A percentile compares a stretch with the other conserved stretches of the same genome.
These are phyloP conservation scores for Agonopterix alstromeriana DNA, from an alignment of 2,888 invertebrate species.

Conservation along the genomic window DNA sequence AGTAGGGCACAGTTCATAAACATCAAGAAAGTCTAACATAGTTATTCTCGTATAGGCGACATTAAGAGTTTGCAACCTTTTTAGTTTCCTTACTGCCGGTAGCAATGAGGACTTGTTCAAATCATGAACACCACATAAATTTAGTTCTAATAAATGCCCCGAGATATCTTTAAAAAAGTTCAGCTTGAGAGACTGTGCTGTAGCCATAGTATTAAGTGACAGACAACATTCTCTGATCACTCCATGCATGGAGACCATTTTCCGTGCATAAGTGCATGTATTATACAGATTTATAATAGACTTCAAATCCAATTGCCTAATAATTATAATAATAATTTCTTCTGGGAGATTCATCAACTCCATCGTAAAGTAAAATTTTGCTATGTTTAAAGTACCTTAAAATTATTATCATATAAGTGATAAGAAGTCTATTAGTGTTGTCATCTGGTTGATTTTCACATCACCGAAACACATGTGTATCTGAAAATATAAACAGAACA, in stretches of 20 bases:
- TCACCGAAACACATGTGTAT: too few relatives aligned
- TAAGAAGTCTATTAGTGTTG: too few relatives aligned
- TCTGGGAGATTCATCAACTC: conserved; percentile 13
- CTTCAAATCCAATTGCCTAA: conserved; percentile 36
- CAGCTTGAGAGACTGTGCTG: conserved; percentile 34
- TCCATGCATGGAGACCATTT: conserved; percentile 29
- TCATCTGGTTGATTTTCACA: too few relatives aligned
- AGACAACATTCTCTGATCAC: conserved; percentile 36
- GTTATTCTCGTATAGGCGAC: conserved; percentile 49
- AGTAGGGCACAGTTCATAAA: conserved; percentile 40
- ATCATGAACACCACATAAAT: conserved; percentile 42
- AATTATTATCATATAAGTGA: too few relatives aligned
- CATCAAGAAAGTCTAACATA: conserved; percentile 40
- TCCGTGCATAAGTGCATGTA: conserved; percentile 30
- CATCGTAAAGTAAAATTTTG: neutral
- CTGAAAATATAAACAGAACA: too few relatives aligned
- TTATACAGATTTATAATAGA: conserved; percentile 36
- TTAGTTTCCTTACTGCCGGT: conserved; percentile 35
- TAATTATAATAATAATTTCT: conserved; percentile 52
- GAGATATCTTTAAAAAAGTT: conserved; percentile 43
- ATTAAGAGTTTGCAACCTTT: conserved; percentile 40
- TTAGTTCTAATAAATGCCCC: conserved; percentile 33
- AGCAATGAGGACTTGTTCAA: conserved; percentile 35
- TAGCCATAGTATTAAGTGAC: conserved; percentile 37
- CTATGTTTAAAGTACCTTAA: too few relatives aligned